Base-by-base conservation (phyloP, 2,113 vertebrate species). In the Verasper variegatus region DNA sequence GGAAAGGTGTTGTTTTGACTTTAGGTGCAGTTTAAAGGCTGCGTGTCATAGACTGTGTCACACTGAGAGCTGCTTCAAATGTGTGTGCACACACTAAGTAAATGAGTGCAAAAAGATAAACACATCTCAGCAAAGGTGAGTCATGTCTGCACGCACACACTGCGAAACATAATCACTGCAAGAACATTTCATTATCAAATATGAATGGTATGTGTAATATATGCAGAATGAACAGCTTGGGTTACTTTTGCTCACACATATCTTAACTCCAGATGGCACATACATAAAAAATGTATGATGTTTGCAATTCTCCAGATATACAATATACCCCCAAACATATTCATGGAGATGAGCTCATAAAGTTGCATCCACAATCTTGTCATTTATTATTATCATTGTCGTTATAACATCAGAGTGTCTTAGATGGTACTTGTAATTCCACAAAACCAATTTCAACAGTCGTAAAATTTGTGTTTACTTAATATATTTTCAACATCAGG, bases 231-330 rank as follows among this genome's bases (percentile, higher is more conserved):
- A 24, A 20, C 10, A 21, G 37, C 42, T 13, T 20, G 56, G 18
- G 57, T 58, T 42, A 4, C n/a, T 60, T 37, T 7, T 47, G 42
- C 52, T 61, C 35, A 60, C 47, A 69, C 8, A 31, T 13, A 58
- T n/a, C 27, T 80, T 0, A 68, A 51, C 9, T 68, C 56, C 77
- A 84, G 71, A 72, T 57, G 67, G 76, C 1, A 21, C 23, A 23
- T 20, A 24, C 37, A 31, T 59, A n/a, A 49, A 68, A 49, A 55
- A 27, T 24, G 1, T 17, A 65, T 13, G 4, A 35, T 55, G 68
- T 45, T 64, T 52, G 14, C 8, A 27, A 69, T 1, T 61, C 9
- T 61, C 65, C 20, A 54, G 10, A 42, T 31, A 66, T 0, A 68
- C 3, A 0, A 63, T 18, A 45, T 9, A 58, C 51, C 6, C 31